phyloP scores from a whole-genome alignment of 2,797 vertebrate species.

The Xiphorhynchus erythropygius region DNA sequence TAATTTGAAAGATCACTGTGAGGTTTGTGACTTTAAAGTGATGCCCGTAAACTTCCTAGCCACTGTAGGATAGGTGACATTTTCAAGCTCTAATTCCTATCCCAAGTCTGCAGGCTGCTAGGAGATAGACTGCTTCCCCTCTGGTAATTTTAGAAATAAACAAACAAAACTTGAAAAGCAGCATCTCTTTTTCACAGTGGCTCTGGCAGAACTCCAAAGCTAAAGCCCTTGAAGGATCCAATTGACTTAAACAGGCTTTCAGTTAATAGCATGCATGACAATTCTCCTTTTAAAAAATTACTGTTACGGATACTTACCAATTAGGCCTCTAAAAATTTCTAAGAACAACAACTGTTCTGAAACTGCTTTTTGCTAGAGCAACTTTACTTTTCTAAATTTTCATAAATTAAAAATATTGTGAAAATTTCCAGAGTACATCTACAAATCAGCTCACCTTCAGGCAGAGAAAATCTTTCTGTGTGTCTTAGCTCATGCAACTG shows the following conservation, averaged over 20 bases:
- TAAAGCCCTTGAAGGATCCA: conserved; percentile 16
- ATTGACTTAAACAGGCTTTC: background rate
- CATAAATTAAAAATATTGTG: background rate
- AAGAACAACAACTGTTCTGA: background rate
- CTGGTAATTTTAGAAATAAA: conserved; percentile 21
- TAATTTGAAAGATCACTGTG: background rate
- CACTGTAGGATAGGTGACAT: background rate
- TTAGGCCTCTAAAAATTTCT: background rate
- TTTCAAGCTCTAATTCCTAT: conserved; percentile 57
- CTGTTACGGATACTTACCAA: background rate
- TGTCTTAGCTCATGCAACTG: background rate
- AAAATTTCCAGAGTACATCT: background rate
- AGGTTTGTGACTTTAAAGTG: conserved; percentile 16
- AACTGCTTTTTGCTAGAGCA: background rate
- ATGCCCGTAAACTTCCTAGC: background rate
- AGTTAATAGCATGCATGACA: conserved; percentile 7
- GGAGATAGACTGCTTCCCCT: conserved; percentile 27
- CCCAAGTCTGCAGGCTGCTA: conserved; percentile 25
- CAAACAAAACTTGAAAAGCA: conserved; percentile 40
- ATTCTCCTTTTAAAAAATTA: background rate
- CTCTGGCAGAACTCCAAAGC: conserved; percentile 17
- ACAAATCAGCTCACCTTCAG: background rate
- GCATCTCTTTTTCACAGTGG: conserved; percentile 1
- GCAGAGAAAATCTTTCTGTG: background rate
- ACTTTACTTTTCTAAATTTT: background rate